These are phyloP conservation scores for Netelia virgata DNA, from an alignment of 2,888 invertebrate genomes.

Conservation along the genomic window DNA sequence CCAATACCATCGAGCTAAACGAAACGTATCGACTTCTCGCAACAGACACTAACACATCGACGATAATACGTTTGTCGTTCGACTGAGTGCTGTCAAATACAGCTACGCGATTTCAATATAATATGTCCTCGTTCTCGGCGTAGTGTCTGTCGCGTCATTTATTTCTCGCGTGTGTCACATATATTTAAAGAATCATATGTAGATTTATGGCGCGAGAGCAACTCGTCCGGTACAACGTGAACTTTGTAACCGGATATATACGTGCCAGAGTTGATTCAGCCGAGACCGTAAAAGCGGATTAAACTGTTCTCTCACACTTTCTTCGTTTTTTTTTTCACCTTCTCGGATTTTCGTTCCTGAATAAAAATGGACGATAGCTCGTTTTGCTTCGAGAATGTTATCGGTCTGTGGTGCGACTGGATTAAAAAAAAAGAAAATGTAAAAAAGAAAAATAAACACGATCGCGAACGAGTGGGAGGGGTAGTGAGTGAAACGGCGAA, in stretches of 20 bases:
- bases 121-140: slow-evolving; percentile 4
- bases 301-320: slow-evolving; percentile 3
- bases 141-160: neutral
- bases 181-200: neutral
- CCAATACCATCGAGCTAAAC: slow-evolving; percentile 34
- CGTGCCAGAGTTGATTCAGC: neutral
- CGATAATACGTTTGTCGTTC: neutral
- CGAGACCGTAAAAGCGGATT: neutral
- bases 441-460: neutral
- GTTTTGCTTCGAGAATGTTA: slow-evolving; percentile 7
- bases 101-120: slow-evolving; percentile 38
- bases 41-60: neutral
- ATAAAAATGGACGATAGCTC: slow-evolving; percentile 30
- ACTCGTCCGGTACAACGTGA: neutral
- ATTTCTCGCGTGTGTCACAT: neutral
- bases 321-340: neutral
- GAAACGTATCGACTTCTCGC: slow-evolving; percentile 25
- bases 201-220: neutral
- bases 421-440: neutral
- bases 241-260: neutral
- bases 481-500: slow-evolving; percentile 6
- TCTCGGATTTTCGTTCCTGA: slow-evolving; percentile 7
- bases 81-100: slow-evolving; percentile 1
- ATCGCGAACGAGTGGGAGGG: neutral
- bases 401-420: neutral